These are phyloP conservation scores for Tapirus terrestris DNA, from an alignment of 2,113 vertebrate species.

Conservation along the genomic window DNA sequence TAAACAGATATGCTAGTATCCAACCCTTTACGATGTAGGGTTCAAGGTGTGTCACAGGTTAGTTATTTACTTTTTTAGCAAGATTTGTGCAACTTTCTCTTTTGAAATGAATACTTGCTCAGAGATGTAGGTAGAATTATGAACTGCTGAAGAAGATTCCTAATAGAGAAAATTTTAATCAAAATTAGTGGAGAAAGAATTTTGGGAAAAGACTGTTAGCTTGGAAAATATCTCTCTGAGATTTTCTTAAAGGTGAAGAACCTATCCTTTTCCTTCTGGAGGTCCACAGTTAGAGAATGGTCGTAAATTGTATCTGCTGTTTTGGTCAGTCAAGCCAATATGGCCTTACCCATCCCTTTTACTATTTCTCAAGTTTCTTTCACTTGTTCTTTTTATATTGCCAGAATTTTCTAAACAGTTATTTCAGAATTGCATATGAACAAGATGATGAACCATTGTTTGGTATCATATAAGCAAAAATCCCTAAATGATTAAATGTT, in stretches of 20 bases:
- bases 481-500: not conserved
- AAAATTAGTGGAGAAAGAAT: not conserved
- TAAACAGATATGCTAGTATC: not conserved
- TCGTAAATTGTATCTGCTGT: not conserved
- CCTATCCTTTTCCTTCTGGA: not conserved
- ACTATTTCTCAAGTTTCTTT: constrained; percentile 1
- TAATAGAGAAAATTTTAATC: not conserved
- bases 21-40: not conserved
- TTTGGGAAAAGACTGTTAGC: not conserved
- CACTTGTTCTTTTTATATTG: not conserved
- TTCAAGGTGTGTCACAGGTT: not conserved
- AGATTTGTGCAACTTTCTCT: not conserved
- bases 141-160: not conserved
- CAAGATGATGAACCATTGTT: not conserved
- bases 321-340: not conserved
- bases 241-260: constrained; percentile 34
- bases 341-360: not conserved
- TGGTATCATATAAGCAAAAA: not conserved
- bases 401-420: not conserved
- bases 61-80: not conserved
- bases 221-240: not conserved
- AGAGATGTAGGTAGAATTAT: not conserved
- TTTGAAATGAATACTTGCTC: not conserved
- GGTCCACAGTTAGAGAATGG: not conserved
- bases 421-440: not conserved